Base-by-base conservation (phyloP, 2,113 vertebrate species). In the Dicaeum eximium region DNA sequence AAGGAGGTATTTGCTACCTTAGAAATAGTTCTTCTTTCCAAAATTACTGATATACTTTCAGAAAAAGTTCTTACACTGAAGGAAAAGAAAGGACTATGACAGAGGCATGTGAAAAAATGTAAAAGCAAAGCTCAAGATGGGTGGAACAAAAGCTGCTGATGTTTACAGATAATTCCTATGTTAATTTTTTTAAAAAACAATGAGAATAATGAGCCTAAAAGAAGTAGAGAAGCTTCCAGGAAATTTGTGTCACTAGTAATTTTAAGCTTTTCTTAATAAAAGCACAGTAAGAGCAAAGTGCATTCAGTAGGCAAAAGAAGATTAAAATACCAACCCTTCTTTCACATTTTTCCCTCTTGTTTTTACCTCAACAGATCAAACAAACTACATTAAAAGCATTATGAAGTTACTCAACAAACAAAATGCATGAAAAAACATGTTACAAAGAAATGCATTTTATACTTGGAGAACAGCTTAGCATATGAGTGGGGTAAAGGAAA, bases 321-420 rank as follows among this genome's bases (percentile, higher is more conserved):
- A 95, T 96, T 96, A 94, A 93, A 95, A 94, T 74, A 35, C 82
- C 85, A 94, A 57, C 14, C 23, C 77, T 75, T 90, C 67, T 81
- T 86, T 71, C 4, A 0, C 75, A 37, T 91, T 91, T 94, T 95
- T 92, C 93, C 84, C 51, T 61, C 71, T 82, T 78, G 65, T 66
- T 94, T 94, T 92, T 83, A 93, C 72, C 31, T 94, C 82, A 54
- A 30, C 18, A 90, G 82, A 96, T 96, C 94, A 97, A 96, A 96
- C 74, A 71, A 88, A 61, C 81, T 45, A 60, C 82, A 74, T 77
- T 30, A 91, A 81, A 73, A 92, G 65, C 65, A 60, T 25, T 70
- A 57, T 25, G 35, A 80, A 82, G 33, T 38, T 92, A 69, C n/a
- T 16, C 58, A 90, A 70, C 79, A 88, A 87, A 88, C 53, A 92